Conservation (phyloP, 2,113 vertebrate genomes). For the Pogonocichla stellata region DNA sequence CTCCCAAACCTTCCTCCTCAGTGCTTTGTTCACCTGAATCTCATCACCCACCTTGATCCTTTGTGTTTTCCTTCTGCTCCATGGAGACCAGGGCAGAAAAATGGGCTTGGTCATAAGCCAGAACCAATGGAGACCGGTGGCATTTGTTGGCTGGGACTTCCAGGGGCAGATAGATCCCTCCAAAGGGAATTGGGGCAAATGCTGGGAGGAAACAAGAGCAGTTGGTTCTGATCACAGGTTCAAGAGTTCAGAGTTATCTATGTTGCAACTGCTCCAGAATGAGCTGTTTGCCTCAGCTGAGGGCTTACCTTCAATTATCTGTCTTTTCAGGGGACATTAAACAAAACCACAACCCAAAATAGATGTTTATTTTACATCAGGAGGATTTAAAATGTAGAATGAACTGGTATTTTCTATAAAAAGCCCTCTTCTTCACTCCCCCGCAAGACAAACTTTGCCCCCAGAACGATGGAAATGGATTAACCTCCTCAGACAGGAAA, state of each 20-base stretch:
- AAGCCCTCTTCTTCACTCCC: background rate
- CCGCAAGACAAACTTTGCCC: background rate
- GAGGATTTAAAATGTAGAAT: background rate
- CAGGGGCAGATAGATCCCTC: conserved; percentile 94
- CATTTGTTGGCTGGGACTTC: conserved; percentile 91
- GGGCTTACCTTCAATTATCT: background rate
- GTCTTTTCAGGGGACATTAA: background rate
- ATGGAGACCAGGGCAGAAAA: conserved; percentile 97
- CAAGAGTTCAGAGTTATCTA: background rate
- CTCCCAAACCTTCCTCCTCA: background rate
- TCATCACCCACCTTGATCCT: conserved; percentile 85
- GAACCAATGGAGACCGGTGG: conserved; percentile 90
- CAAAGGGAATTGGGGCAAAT: conserved; percentile 96
- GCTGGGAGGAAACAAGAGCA: conserved; percentile 59
- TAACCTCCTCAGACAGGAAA: background rate
- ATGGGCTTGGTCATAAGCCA: conserved; percentile 96
- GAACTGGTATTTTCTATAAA: background rate
- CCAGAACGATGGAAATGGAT: accelerated
- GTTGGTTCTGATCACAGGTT: background rate
- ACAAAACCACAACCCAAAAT: background rate
- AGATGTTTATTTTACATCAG: background rate
- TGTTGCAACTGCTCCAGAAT: background rate
- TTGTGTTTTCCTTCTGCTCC: conserved; percentile 90
- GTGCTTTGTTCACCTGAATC: background rate
- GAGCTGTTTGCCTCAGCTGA: background rate